phyloP scores from a whole-genome alignment of 2,888 invertebrate genomes.

The Parelbella ahira region DNA sequence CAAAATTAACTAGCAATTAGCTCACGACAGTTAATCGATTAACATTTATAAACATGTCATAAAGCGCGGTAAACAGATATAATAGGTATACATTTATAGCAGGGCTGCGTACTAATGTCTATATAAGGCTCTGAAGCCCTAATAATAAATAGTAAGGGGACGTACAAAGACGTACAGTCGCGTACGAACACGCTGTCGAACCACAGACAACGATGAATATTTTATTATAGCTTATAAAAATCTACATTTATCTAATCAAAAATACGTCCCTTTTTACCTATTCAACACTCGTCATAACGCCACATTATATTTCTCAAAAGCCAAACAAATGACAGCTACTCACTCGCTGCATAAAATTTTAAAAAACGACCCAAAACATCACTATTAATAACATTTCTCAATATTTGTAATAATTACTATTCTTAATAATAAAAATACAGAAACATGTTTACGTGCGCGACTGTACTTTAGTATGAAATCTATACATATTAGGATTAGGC shows the following conservation, averaged over 20 bases:
- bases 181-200: conserved; percentile 27
- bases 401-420: not conserved
- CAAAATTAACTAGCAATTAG: too few relatives aligned
- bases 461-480: conserved; percentile 35
- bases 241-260: conserved; percentile 1
- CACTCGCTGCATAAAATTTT: too few relatives aligned
- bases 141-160: conserved; percentile 29
- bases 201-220: conserved; percentile 1
- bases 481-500: conserved; percentile 53
- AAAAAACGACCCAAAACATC: too few relatives aligned
- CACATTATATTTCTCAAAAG: conserved; percentile 2
- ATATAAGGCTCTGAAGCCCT: conserved; percentile 21
- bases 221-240: conserved; percentile 3
- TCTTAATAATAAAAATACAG: not conserved
- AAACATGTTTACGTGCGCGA: conserved; percentile 37
- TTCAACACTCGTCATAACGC: conserved; percentile 1
- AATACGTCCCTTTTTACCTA: not conserved
- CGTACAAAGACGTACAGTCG: conserved; percentile 37
- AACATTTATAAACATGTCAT: conserved; percentile 23
- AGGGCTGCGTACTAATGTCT: conserved; percentile 8
- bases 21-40: conserved; percentile 10
- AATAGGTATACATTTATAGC: conserved; percentile 20
- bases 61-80: conserved; percentile 10
- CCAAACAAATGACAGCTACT: not conserved
- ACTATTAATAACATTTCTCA: too few relatives aligned